Evolutionary conservation across 2,797 vertebrate genomes (phyloP), one percentile per base, ranked within the genome.

Genomic region (Sebastes elongatus): DNA sequence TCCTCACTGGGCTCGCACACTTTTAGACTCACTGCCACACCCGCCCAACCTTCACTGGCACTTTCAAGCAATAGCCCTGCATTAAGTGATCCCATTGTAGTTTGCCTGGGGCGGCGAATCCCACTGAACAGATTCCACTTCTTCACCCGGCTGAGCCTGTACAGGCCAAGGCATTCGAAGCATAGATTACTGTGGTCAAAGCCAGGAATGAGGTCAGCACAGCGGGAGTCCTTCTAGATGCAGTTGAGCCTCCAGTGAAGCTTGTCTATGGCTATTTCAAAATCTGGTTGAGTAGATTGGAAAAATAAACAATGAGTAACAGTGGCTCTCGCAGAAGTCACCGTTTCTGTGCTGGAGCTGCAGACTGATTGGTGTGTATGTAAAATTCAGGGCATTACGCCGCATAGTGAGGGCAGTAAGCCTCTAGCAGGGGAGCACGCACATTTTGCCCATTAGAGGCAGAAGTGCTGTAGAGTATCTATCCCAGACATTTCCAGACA

Each of bases 131-230:
- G 78, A 85, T 76, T 82, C 84, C 78, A 81, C 86, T 89, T 84
- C 84, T 91, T 88, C 85, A 71, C 78, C 86, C 87, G 30, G 65
- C 70, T 81, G 71, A 91, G 87, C 32, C 62, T 82, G 85, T n/a
- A 46, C 84, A 67, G 83, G 74, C 86, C 70, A 18, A 80, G 76
- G 81, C 86, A 87, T 88, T 91, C 81, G 89, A 81, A 88, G 90
- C 91, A 85, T 90, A 94, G 91, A 93, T 92, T 93, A 92, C 89
- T 81, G 76, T 79, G 91, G 87, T 86, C 90, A 85, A 84, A 90
- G 87, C 79, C 84, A 83, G 87, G 85, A 93, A 93, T 92, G 90
- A 95, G 94, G 93, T 93, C 93, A 95, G 71, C 89, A 74, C 92
- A 92, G 91, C 76, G 35, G 91, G 93, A 88, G 90, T 81, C 86